These are phyloP conservation scores for Lomographa bimaculata DNA, from an alignment of 2,888 invertebrate species.

Conservation along the genomic window DNA sequence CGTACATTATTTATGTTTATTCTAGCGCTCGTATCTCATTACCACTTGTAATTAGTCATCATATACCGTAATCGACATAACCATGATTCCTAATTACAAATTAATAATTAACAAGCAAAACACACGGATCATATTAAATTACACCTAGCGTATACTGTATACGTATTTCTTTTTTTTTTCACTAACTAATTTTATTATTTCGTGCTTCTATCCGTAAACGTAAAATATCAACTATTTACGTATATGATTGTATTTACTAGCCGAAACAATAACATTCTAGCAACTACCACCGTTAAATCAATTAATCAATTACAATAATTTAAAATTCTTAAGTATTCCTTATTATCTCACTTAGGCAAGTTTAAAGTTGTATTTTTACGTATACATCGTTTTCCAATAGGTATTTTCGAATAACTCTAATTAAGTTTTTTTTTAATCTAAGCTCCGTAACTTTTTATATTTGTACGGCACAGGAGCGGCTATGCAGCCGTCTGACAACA, in stretches of 20 bases:
- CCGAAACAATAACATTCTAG: slow-evolving; percentile 75
- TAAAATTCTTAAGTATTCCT: slow-evolving; percentile 78
- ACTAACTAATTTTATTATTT: slow-evolving; percentile 67
- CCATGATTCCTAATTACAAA: slow-evolving; percentile 20
- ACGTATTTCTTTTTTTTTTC: slow-evolving; percentile 68
- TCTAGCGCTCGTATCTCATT: slow-evolving; percentile 19
- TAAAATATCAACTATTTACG: slow-evolving; percentile 69
- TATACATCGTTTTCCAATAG: slow-evolving; percentile 82
- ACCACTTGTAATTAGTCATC: slow-evolving; percentile 18
- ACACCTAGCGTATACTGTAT: slow-evolving; percentile 81
- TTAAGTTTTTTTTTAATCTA: slow-evolving; percentile 60
- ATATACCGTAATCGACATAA: slow-evolving; percentile 1
- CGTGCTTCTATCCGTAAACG: slow-evolving; percentile 60
- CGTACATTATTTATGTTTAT: slow-evolving; percentile 25
- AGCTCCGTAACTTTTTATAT: slow-evolving; percentile 69
- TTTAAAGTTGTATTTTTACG: slow-evolving; percentile 82
- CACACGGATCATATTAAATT: slow-evolving; percentile 56
- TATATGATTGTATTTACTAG: slow-evolving; percentile 71
- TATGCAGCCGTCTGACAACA: slow-evolving; percentile 35
- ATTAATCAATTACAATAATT: slow-evolving; percentile 81
- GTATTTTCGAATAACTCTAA: slow-evolving; percentile 67
- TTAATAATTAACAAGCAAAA: slow-evolving; percentile 41
- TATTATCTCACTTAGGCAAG: slow-evolving; percentile 83
- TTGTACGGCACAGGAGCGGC: slow-evolving; percentile 38
- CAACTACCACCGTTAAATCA: slow-evolving; percentile 77